Evolutionary conservation across 2,888 invertebrate species (phyloP), one percentile per base, ranked within the genome.

Genomic region (Notodonta dromedarius): DNA sequence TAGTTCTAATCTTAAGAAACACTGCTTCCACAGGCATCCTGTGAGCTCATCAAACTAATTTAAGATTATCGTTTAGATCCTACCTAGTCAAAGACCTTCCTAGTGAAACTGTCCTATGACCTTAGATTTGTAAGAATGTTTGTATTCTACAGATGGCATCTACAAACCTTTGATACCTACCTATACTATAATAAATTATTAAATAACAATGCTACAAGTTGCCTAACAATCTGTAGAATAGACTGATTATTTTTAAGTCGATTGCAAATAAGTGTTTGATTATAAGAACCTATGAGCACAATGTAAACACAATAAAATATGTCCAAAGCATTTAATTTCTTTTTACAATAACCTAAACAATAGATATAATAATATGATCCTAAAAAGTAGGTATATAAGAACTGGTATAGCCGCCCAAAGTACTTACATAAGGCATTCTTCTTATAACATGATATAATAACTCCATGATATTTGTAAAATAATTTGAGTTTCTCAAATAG

Each of bases 1-100:
- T 68, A 90, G 88, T 67, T 94, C 94, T 24, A 94, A 94, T 77
- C 83, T 94, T 40, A 94, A 94, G 69, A 94, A 94, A 78, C 94
- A 94, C 67, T 81, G 80, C 62, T 72, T 73, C 39, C 82, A 90
- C 59, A 83, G 79, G 65, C 92, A 93, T 78, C 61, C 74, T 52
- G 78, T 77, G 53, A 39, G 54, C 60, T 59, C 32, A 1, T 35
- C 5, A 35, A 35, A n/a, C 35, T 53, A n/a, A 24, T 24, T 9
- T 4, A 16, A 24, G 4, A 51, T 42, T 42, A 42, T 42, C 1
- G 14, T 50, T 24, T 24, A 24, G 24, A 24, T 24, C 24, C 24
- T 24, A 24, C 35, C 35, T 35, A 6, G 35, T 35, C 35, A 35
- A 7, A 35, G 35, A 35, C 35, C 35, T 35, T 35, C 14, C 50